phyloP scores from a whole-genome alignment of 2,888 invertebrate genomes.

The Dolichopus griseipennis region DNA sequence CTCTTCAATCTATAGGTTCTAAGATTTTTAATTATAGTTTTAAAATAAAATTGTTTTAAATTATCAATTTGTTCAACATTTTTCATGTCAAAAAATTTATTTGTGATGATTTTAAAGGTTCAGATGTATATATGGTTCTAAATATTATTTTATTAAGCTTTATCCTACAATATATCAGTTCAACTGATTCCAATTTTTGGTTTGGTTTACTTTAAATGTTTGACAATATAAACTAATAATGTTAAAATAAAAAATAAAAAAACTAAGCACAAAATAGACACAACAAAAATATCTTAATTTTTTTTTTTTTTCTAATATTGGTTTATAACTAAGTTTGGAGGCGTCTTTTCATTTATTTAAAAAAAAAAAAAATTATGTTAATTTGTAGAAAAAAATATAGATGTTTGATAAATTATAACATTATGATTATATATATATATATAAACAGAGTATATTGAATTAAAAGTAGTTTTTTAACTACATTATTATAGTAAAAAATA shows the following conservation, averaged over 20 bases:
- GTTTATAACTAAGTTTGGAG: background rate
- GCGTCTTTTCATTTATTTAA: background rate
- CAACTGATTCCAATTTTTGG: too few species aligned
- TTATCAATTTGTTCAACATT: too few species aligned
- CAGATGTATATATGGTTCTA: too few species aligned
- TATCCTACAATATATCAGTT: too few species aligned
- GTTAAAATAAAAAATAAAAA: background rate
- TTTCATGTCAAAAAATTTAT: too few species aligned
- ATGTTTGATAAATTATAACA: slow-evolving; percentile 6
- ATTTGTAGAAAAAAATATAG: background rate
- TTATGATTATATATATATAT: background rate
- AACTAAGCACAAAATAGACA: background rate
- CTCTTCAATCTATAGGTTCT: too few species aligned
- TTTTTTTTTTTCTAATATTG: background rate
- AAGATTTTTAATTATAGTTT: too few species aligned
- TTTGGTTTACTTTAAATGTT: background rate
- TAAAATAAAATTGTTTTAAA: too few species aligned
- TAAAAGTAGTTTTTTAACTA: background rate
- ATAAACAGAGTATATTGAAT: background rate
- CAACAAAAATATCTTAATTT: background rate
- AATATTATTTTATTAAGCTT: too few species aligned
- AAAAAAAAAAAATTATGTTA: slow-evolving; percentile 1
- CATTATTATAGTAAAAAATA: background rate
- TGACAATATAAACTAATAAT: background rate
- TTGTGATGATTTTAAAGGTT: too few species aligned